A percentile compares a stretch with the other conserved stretches of the same genome.
Evolutionary conservation across 2,113 vertebrate genomes (phyloP).

Genomic region (Echinops telfairi): DNA sequence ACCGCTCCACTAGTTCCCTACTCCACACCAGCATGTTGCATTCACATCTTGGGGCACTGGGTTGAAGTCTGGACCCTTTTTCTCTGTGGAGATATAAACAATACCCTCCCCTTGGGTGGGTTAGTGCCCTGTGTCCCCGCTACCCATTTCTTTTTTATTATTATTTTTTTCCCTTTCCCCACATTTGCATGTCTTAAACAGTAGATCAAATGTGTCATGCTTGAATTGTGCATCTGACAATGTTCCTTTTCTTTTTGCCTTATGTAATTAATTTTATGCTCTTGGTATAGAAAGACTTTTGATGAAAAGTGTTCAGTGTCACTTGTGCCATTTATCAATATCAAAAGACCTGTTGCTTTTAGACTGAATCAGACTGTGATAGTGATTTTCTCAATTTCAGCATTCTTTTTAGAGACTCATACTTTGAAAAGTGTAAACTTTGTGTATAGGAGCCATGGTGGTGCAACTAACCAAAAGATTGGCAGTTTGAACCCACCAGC

Average conservation of each 20-base stretch:
- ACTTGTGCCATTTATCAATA: background rate
- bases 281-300: background rate
- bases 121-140: no score
- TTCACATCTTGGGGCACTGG: no score
- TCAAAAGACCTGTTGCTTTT: slow-evolving; percentile 35
- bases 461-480: no score
- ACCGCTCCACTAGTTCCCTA: no score
- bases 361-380: background rate
- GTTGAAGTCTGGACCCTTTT: no score
- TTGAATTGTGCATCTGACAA: background rate
- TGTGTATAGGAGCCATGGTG: background rate
- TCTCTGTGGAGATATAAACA: no score
- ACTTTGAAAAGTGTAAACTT: background rate
- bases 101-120: no score
- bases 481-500: no score
- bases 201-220: background rate
- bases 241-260: background rate
- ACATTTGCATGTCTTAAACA: background rate
- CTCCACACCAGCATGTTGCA: no score
- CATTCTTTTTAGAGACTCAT: slow-evolving; percentile 3
- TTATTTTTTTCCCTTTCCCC: no score
- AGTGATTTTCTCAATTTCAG: background rate
- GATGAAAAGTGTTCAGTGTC: background rate
- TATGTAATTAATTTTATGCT: slow-evolving; percentile 1
- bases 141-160: no score